Base-by-base conservation (phyloP, 2,888 invertebrate genomes). In the Pristionchus exspectatus region DNA sequence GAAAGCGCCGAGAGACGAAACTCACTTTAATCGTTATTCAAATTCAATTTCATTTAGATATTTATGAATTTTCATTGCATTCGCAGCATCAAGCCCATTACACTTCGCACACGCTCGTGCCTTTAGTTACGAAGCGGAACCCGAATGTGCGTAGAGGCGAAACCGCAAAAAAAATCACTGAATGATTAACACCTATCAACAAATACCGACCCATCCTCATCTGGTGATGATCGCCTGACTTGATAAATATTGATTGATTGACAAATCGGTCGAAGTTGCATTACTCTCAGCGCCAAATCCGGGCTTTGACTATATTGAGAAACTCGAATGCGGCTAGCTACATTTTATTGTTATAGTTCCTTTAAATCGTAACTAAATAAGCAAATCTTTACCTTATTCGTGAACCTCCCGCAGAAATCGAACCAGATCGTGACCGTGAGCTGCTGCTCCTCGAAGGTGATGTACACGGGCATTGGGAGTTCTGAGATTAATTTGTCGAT, bases 321-420 rank as follows among this genome's bases (percentile, higher is more conserved):
- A 59, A 21, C 44, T 3, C 44, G 44, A 44, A 44, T 44, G 44
- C 44, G 3, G 4, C 44, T 44, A 44, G 21, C n/a, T n/a, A n/a
- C n/a, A n/a, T n/a, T n/a, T n/a, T n/a, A n/a, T n/a, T n/a, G n/a
- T n/a, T n/a, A n/a, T n/a, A n/a, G n/a, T n/a, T n/a, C n/a, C n/a
- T n/a, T n/a, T n/a, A n/a, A n/a, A n/a, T n/a, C n/a, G n/a, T n/a
- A n/a, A n/a, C n/a, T n/a, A n/a, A n/a, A n/a, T n/a, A n/a, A n/a
- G n/a, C n/a, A n/a, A n/a, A n/a, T n/a, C 24, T 30, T 27, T 16
- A 91, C 92, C 90, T 94, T 94, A 92, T 95, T 95, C 7, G 94
- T 94, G 90, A 95, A 95, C 88, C 94, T 93, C 63, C 95, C 95
- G 90, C 94, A 95, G 89, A 93, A 95, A 90, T 94, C 93, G 90